Conservation (phyloP, 2,888 invertebrate genomes). For the Melitaea athalia region DNA sequence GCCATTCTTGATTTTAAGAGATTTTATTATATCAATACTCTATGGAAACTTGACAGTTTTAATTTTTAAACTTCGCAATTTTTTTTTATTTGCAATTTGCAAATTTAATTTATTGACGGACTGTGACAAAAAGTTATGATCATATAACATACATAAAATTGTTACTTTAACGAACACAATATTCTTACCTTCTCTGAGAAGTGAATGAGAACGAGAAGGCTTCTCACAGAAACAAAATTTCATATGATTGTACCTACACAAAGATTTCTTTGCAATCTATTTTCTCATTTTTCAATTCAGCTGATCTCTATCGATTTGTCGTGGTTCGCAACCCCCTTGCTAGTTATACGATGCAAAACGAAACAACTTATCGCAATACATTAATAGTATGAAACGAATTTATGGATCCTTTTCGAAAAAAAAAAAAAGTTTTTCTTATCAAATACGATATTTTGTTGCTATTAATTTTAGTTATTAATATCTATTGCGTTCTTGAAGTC, state of each 20-base stretch:
- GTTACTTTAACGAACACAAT: no score
- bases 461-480: no score
- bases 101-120: background rate
- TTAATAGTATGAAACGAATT: no score
- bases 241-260: background rate
- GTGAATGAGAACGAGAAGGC: no score
- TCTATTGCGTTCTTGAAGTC: no score
- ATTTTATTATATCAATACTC: background rate
- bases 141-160: background rate
- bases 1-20: background rate
- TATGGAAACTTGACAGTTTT: background rate
- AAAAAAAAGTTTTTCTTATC: no score
- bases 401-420: no score
- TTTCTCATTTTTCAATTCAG: conserved; percentile 32
- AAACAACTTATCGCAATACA: background rate
- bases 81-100: background rate
- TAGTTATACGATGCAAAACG: conserved; percentile 8
- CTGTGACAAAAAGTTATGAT: background rate
- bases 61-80: background rate
- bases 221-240: background rate
- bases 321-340: conserved; percentile 19
- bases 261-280: conserved; percentile 23
- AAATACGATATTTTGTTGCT: no score
- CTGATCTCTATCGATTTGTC: conserved; percentile 28
- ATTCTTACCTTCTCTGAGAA: background rate